Evolutionary conservation across 2,888 invertebrate species (phyloP).

Genomic region (Tenthredo scrophulariae): DNA sequence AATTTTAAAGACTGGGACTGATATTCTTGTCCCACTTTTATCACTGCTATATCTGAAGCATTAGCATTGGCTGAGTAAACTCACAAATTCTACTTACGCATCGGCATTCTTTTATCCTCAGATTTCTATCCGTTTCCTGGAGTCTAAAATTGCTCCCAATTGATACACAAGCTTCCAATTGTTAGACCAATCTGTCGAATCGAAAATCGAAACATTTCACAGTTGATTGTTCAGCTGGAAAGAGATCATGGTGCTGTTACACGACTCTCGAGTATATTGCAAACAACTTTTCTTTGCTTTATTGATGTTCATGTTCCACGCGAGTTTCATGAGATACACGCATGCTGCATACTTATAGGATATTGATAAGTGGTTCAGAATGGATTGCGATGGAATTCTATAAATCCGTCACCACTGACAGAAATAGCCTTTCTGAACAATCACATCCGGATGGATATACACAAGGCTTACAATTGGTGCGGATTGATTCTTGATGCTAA

Average conservation of each 20-base stretch:
- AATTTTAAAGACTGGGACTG: neutral
- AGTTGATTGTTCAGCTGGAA: neutral
- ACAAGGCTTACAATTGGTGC: neutral
- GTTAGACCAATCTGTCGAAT: neutral
- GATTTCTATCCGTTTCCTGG: neutral
- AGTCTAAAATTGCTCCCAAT: neutral
- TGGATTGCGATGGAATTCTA: neutral
- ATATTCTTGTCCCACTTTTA: neutral
- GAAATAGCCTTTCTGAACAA: conserved; percentile 4
- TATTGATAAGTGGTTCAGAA: neutral
- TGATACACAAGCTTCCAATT: neutral
- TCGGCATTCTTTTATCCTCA: neutral
- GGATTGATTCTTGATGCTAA: neutral
- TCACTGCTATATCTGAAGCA: neutral
- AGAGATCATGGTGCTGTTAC: neutral
- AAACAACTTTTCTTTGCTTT: neutral
- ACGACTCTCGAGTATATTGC: neutral
- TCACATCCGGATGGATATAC: too few relatives aligned
- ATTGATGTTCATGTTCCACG: neutral
- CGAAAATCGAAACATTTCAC: neutral
- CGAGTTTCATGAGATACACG: neutral
- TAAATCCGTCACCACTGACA: neutral
- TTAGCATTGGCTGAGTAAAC: neutral
- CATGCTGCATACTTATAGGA: neutral
- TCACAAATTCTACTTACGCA: neutral